Evolutionary conservation across 2,888 invertebrate genomes (phyloP).

Genomic region (Acanthoscelides obtectus): DNA sequence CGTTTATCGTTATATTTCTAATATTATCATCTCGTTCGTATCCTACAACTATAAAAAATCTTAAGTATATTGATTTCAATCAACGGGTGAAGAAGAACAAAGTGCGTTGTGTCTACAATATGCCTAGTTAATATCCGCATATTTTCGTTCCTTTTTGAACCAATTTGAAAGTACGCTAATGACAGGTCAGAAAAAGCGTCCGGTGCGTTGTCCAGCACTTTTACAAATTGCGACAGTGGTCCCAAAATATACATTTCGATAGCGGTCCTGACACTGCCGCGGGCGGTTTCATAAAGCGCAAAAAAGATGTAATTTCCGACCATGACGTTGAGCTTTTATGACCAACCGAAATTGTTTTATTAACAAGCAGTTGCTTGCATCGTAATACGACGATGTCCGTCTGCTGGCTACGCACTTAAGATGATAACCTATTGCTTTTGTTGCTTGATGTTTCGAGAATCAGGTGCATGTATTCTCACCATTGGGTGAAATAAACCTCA

Average conservation of each 20-base stretch:
- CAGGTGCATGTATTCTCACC: background rate
- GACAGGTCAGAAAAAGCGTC: background rate
- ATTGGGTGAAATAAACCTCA: background rate
- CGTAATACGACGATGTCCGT: slow-evolving; percentile 21
- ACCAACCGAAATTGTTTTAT: slow-evolving; percentile 22
- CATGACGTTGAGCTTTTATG: slow-evolving; percentile 23
- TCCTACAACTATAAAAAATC: too few relatives aligned
- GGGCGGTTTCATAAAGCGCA: slow-evolving; percentile 9
- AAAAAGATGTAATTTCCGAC: slow-evolving; percentile 26
- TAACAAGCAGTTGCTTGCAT: slow-evolving; percentile 17
- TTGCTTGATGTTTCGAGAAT: slow-evolving; percentile 15
- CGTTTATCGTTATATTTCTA: too few relatives aligned
- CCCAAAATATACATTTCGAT: background rate
- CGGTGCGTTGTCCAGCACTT: background rate
- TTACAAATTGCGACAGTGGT: background rate
- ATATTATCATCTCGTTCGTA: too few relatives aligned
- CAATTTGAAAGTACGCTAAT: background rate
- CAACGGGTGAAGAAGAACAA: too few relatives aligned
- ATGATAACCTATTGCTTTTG: slow-evolving; percentile 17
- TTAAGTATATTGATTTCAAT: too few relatives aligned
- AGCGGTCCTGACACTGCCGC: background rate
- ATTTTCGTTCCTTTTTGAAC: background rate
- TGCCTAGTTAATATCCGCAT: too few relatives aligned
- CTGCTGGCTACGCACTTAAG: slow-evolving; percentile 6
- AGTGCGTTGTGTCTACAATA: too few relatives aligned